These are phyloP conservation scores for Austrolebias charrua DNA, from an alignment of 2,797 vertebrate species.

Conservation along the genomic window DNA sequence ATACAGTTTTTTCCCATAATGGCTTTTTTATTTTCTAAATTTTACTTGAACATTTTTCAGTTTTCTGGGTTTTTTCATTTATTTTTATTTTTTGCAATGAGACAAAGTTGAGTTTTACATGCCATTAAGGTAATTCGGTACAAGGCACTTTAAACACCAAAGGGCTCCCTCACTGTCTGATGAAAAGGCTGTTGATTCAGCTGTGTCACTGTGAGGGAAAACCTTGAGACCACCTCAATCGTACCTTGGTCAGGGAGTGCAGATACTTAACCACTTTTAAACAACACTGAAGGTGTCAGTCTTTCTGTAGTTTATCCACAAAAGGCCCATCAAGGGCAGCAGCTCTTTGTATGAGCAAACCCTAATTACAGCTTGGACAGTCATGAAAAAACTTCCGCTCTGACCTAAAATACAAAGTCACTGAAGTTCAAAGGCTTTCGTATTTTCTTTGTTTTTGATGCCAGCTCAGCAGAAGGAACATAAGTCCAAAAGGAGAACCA, in stretches of 20 bases:
- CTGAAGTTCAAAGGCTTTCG: slow-evolving; percentile 60
- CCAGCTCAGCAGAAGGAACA: slow-evolving; percentile 47
- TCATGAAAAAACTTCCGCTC: slow-evolving; percentile 66
- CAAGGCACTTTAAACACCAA: slow-evolving; percentile 19
- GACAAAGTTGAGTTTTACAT: background rate
- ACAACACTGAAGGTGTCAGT: slow-evolving; percentile 47
- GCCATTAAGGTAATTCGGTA: background rate
- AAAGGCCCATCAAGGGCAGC: slow-evolving; percentile 57
- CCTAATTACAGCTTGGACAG: slow-evolving; percentile 63
- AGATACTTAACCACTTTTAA: slow-evolving; percentile 30
- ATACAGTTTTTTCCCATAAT: background rate
- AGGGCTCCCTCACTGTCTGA: slow-evolving; percentile 17
- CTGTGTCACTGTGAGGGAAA: slow-evolving; percentile 39
- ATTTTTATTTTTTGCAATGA: background rate
- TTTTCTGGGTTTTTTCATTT: background rate
- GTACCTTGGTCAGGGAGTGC: slow-evolving; percentile 2
- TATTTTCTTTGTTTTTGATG: slow-evolving; percentile 62
- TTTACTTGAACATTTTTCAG: too few species aligned
- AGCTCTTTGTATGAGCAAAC: slow-evolving; percentile 49
- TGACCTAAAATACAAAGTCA: slow-evolving; percentile 68
- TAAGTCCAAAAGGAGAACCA: slow-evolving; percentile 36
- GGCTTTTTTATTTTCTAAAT: background rate
- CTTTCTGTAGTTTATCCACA: slow-evolving; percentile 59
- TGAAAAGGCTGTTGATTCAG: slow-evolving; percentile 43
- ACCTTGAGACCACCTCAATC: slow-evolving; percentile 45